These are phyloP conservation scores for Calliopsis andreniformis DNA, from an alignment of 1,140 invertebrate species.

Conservation along the genomic window DNA sequence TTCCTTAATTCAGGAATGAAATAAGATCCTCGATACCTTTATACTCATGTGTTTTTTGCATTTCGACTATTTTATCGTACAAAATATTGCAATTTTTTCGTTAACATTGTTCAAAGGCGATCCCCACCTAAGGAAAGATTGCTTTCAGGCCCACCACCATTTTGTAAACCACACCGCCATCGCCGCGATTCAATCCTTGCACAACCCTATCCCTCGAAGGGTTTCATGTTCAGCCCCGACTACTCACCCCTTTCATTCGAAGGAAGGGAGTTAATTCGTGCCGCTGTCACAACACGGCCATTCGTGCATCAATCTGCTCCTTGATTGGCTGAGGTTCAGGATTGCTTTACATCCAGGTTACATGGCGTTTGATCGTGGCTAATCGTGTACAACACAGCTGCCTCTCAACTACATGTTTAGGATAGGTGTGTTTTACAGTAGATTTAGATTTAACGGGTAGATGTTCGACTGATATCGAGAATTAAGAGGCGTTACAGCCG, in stretches of 20 bases:
- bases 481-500: too few species aligned
- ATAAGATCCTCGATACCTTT: too few species aligned
- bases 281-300: constrained; percentile 71
- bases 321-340: constrained; percentile 65
- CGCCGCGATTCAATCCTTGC: constrained; percentile 59
- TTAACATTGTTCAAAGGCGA: too few species aligned
- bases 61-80: too few species aligned
- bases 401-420: not conserved
- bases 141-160: constrained; percentile 66
- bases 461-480: not conserved
- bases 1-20: too few species aligned
- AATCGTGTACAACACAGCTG: constrained; percentile 26
- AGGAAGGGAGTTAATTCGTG: constrained; percentile 60
- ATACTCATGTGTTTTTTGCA: too few species aligned
- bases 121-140: too few species aligned
- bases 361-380: not conserved
- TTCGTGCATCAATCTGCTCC: constrained; percentile 68
- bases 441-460: too few species aligned
- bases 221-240: constrained; percentile 45
- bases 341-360: constrained; percentile 32
- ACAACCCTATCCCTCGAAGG: constrained; percentile 69
- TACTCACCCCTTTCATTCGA: constrained; percentile 60
- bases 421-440: not conserved
- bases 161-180: constrained; percentile 70
- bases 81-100: too few species aligned